phyloP scores from a whole-genome alignment of 2,888 invertebrate genomes.

The Tipula unca region DNA sequence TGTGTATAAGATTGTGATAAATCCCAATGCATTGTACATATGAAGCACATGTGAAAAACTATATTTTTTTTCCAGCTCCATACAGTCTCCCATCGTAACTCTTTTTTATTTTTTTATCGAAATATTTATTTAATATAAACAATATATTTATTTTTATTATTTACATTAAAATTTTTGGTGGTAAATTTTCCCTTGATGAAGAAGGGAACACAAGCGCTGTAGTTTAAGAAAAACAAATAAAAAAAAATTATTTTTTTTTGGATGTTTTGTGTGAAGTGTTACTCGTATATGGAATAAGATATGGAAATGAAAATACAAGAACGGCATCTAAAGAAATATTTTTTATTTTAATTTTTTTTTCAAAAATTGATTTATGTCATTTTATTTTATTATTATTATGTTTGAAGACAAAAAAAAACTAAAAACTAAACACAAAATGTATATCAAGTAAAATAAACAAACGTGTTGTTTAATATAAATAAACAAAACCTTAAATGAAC shows the following conservation, averaged over 20 bases:
- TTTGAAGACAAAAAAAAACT: background rate
- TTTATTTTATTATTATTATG: background rate
- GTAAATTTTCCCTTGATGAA: background rate
- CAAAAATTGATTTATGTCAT: constrained; percentile 8
- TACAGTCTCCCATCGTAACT: constrained; percentile 2
- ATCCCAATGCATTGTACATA: background rate
- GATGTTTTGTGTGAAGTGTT: background rate
- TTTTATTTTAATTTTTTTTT: background rate
- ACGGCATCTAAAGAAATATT: background rate
- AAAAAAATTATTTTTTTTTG: background rate
- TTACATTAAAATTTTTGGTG: background rate
- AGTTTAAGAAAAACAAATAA: background rate
- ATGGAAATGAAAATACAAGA: constrained; percentile 2
- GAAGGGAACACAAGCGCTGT: background rate
- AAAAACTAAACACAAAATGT: background rate
- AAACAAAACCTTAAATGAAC: constrained; percentile 14
- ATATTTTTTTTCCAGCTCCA: background rate
- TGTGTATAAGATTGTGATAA: background rate
- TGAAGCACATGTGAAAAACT: background rate
- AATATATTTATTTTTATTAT: background rate
- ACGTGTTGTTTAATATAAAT: constrained; percentile 14
- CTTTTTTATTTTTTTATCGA: background rate
- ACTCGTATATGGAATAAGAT: background rate
- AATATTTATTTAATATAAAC: constrained; percentile 2
- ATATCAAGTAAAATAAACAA: constrained; percentile 14